Evolutionary conservation across 2,888 invertebrate genomes (phyloP).

Genomic region (Agrochola circellaris): DNA sequence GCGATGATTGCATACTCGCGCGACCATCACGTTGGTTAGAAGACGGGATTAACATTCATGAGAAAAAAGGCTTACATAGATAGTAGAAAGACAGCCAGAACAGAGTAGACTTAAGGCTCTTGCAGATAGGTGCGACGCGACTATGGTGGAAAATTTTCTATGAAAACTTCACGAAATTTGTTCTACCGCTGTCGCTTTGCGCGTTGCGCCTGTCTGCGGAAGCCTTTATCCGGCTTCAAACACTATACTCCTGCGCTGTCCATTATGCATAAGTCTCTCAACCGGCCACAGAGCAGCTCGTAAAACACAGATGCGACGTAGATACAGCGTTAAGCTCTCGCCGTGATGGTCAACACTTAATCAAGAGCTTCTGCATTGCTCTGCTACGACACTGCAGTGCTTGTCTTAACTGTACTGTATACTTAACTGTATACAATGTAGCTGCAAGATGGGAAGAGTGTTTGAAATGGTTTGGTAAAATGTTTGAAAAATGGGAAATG

Average conservation of each 20-base stretch:
- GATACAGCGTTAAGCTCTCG: constrained; percentile 41
- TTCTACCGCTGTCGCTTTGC: too few species aligned
- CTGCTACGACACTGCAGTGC: constrained; percentile 41
- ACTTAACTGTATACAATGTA: background rate
- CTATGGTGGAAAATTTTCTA: too few species aligned
- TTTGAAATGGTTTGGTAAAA: too few species aligned
- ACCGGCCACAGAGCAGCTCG: constrained; percentile 14
- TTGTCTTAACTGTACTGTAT: constrained; percentile 6
- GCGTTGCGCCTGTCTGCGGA: too few species aligned
- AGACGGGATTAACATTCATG: background rate
- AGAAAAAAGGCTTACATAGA: background rate
- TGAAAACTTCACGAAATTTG: too few species aligned
- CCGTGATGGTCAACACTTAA: constrained; percentile 42
- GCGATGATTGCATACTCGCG: background rate
- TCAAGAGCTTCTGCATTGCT: constrained; percentile 28
- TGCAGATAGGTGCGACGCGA: too few species aligned
- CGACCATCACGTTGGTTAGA: background rate
- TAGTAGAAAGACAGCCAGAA: background rate
- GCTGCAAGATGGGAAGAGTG: background rate
- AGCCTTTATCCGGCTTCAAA: background rate
- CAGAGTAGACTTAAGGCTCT: background rate
- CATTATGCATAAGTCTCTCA: background rate
- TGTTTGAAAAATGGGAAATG: too few species aligned
- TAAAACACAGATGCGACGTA: constrained; percentile 48
- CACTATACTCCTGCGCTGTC: background rate